Conservation (phyloP, 1,140 invertebrate genomes). For the honey bee (Apis mellifera) region DNA sequence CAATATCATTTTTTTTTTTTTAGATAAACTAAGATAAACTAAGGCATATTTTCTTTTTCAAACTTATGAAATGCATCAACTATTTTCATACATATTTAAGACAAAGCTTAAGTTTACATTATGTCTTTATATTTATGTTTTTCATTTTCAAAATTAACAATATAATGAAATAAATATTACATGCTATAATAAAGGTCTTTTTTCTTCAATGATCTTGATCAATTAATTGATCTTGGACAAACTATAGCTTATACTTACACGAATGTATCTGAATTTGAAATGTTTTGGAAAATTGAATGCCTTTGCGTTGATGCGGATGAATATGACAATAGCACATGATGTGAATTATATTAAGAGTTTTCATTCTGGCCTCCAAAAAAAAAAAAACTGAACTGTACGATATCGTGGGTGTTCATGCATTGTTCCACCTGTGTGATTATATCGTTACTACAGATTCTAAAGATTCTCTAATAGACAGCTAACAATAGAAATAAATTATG, state of each 20-base stretch:
- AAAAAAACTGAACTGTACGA: slow-evolving; percentile 22
- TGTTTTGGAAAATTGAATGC: slow-evolving; percentile 18
- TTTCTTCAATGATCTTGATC: neutral
- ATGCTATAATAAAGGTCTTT: no score
- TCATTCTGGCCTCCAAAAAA: slow-evolving; percentile 45
- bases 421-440: slow-evolving; percentile 40
- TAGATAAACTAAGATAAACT: neutral
- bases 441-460: slow-evolving; percentile 61
- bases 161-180: neutral
- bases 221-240: neutral
- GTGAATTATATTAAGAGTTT: slow-evolving; percentile 27
- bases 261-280: slow-evolving; percentile 14
- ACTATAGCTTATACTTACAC: neutral
- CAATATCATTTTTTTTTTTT: neutral
- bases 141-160: neutral
- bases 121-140: neutral
- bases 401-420: slow-evolving; percentile 36
- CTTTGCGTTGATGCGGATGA: slow-evolving; percentile 20
- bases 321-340: slow-evolving; percentile 27
- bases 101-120: neutral
- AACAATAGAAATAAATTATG: slow-evolving; percentile 36
- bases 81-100: neutral
- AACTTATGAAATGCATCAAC: neutral
- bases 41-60: neutral
- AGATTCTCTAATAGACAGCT: slow-evolving; percentile 59